Evolutionary conservation across 2,113 vertebrate genomes (phyloP).

Genomic region (Chloropsis cyanopogon): DNA sequence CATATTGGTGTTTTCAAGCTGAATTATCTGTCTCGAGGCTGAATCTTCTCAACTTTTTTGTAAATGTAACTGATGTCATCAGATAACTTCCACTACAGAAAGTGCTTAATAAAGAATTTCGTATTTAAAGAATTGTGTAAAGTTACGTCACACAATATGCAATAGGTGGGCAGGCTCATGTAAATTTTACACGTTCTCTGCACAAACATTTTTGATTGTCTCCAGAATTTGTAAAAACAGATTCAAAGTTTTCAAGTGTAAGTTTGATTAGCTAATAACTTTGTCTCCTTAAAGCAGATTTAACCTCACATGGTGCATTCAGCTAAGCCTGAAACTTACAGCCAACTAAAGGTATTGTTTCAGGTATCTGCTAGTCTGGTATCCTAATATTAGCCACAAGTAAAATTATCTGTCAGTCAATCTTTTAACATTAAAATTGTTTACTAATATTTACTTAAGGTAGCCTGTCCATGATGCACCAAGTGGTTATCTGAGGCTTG

Average conservation of each 20-base stretch:
- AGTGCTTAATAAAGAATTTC: background rate
- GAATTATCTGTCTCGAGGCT: too few relatives aligned
- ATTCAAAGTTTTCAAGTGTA: background rate
- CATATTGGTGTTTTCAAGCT: background rate
- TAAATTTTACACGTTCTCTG: background rate
- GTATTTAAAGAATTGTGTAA: background rate
- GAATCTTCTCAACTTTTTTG: background rate
- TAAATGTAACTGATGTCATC: rapidly evolving
- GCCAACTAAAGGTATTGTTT: background rate
- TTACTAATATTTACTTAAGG: background rate
- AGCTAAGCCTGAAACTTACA: background rate
- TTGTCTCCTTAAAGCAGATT: background rate
- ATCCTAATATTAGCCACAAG: background rate
- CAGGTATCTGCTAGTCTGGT: background rate
- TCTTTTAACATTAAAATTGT: background rate
- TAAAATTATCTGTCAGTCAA: background rate
- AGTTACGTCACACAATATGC: background rate
- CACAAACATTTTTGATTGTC: background rate
- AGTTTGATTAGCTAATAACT: background rate
- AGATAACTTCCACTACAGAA: background rate
- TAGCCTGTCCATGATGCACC: background rate
- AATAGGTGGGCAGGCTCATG: background rate
- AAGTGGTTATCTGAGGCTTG: background rate
- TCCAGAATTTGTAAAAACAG: background rate
- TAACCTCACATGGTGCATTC: background rate